These are phyloP conservation scores for Probaryconus sp. DNA, from an alignment of 1,140 invertebrate species.

Conservation along the genomic window DNA sequence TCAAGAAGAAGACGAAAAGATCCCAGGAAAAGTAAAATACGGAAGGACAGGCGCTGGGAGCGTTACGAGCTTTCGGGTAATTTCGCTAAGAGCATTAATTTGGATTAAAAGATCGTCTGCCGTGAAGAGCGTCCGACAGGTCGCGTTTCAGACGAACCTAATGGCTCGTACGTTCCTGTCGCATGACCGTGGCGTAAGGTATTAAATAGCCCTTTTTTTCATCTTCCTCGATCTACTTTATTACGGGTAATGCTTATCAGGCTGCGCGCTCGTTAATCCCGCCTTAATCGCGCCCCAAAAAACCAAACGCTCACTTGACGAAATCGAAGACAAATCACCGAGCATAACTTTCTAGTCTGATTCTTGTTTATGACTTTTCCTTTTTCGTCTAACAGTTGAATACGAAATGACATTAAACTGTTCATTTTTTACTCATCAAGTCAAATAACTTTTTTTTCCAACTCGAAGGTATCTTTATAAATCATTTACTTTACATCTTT, in stretches of 20 bases:
- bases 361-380: slow-evolving; percentile 20
- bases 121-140: slow-evolving; percentile 61
- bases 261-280: slow-evolving; percentile 47
- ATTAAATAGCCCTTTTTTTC: slow-evolving; percentile 58
- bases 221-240: slow-evolving; percentile 48
- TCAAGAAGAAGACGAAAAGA: slow-evolving; percentile 41
- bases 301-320: slow-evolving; percentile 38
- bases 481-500: no score
- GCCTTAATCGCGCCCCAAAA: slow-evolving; percentile 40
- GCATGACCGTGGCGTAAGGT: slow-evolving; percentile 29
- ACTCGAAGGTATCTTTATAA: no score
- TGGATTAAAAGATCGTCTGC: slow-evolving; percentile 73
- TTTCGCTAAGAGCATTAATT: slow-evolving; percentile 75
- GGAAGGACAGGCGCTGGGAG: slow-evolving; percentile 44
- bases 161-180: slow-evolving; percentile 66
- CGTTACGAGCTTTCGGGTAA: slow-evolving; percentile 69
- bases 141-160: slow-evolving; percentile 64
- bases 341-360: slow-evolving; percentile 16
- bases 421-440: no score
- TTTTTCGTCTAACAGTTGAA: no score
- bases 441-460: no score
- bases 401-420: no score
- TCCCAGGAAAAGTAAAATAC: slow-evolving; percentile 36
- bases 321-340: slow-evolving; percentile 35
- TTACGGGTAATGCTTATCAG: slow-evolving; percentile 60